Evolutionary conservation across 2,113 vertebrate genomes (phyloP), one percentile per base, ranked within the genome.

Genomic region (Pomatostomus ruficeps): DNA sequence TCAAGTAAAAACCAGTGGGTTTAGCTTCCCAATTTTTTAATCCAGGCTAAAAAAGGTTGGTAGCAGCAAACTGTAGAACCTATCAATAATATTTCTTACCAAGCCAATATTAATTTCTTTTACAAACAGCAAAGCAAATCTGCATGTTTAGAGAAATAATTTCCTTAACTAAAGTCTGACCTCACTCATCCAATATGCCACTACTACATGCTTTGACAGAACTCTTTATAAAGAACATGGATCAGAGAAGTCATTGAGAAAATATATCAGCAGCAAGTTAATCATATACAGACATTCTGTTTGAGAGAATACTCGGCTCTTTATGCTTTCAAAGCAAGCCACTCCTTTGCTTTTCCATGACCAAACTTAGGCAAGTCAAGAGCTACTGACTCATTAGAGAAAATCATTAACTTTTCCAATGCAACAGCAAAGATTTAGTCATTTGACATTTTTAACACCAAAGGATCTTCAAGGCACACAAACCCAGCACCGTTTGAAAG

Each of bases 381-480:
- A 96, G 54, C 68, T 96, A 92, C 89, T 90, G 94, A 97, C 80
- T 96, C 95, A 95, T 72, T 91, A 93, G 78, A 91, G 75, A 97
- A 96, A 95, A 91, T 86, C 66, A 94, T 95, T 93, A 95, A 68
- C 63, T 68, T 88, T 95, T 95, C 95, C 89, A 63, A 33, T 38
- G 40, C 86, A 96, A 95, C 77, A 96, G 83, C 85, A 94, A 94
- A 95, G 95, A 95, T 84, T 96, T 89, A 93, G 96, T 96, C 94
- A 91, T 81, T 96, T 81, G 90, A 95, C 85, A 93, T 91, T 96
- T 94, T 87, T 81, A 95, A 92, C 85, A 93, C 79, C 92, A 93
- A 88, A 97, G 73, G 76, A 96, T 82, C 92, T 87, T 86, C 61
- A 95, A 85, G 72, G 71, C 95, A 75, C 65, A 49, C 68, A 90